Conservation (phyloP, 2,888 invertebrate species). For the Sipunculus nudus region DNA sequence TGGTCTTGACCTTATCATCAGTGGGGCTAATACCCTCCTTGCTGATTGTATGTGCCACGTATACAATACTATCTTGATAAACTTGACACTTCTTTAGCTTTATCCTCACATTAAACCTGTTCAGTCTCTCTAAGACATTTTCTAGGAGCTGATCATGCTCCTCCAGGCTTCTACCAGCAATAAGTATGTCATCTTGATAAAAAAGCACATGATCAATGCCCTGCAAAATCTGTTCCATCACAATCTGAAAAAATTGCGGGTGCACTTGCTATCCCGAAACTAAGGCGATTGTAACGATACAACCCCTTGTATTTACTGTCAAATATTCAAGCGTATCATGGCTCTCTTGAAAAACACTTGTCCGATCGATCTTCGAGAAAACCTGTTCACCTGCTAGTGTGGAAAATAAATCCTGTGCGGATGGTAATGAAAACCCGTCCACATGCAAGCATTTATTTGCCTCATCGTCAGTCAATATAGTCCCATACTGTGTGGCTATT, state of each 20-base stretch:
- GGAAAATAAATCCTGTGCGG: conserved; percentile 13
- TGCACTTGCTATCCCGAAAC: conserved; percentile 12
- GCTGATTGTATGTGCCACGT: conserved; percentile 7
- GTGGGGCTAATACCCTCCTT: conserved; percentile 12
- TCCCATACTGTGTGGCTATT: no score
- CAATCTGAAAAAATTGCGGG: conserved; percentile 25
- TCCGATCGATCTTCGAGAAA: conserved; percentile 21
- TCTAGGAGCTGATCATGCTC: conserved; percentile 4
- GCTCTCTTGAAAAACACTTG: conserved; percentile 15
- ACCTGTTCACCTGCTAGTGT: conserved; percentile 9
- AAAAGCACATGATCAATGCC: conserved; percentile 16
- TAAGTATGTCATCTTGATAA: conserved; percentile 37
- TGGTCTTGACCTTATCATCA: conserved; percentile 18
- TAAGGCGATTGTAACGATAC: conserved; percentile 10
- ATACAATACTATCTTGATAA: not conserved
- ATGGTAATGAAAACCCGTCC: no score
- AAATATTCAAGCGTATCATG: conserved; percentile 8
- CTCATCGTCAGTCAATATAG: no score
- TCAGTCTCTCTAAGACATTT: conserved; percentile 5
- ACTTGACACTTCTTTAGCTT: not conserved
- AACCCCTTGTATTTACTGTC: conserved; percentile 19
- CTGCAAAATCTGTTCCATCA: conserved; percentile 55
- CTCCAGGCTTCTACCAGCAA: not conserved
- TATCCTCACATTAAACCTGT: not conserved
- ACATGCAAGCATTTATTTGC: no score